These are phyloP conservation scores for Tenebrio molitor DNA, from an alignment of 1,140 invertebrate genomes.

Conservation along the genomic window DNA sequence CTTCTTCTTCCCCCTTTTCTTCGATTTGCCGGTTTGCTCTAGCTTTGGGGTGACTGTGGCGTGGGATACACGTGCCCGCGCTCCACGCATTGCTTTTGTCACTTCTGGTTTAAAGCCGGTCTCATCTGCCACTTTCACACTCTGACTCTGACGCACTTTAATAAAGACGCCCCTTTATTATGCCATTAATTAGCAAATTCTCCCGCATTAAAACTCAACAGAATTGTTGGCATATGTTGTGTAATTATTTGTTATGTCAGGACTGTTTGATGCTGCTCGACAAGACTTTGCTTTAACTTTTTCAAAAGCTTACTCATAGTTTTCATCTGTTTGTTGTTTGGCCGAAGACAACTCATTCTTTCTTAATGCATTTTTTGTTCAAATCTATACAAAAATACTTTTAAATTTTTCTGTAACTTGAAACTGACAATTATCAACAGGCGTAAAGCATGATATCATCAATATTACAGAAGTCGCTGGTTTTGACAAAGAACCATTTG, in stretches of 20 bases:
- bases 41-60: constrained; percentile 12
- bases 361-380: too few relatives aligned
- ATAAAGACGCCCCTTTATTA: constrained; percentile 12
- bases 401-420: too few relatives aligned
- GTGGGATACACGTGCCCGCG: constrained; percentile 28
- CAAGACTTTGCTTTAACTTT: too few relatives aligned
- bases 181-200: neutral
- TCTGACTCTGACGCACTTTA: constrained; percentile 8
- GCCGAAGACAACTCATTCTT: too few relatives aligned
- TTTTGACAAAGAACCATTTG: too few relatives aligned
- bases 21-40: constrained; percentile 18
- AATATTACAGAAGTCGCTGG: too few relatives aligned
- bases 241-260: neutral
- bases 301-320: too few relatives aligned
- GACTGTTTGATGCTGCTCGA: too few relatives aligned
- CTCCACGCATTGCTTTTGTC: constrained; percentile 24
- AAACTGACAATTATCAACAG: too few relatives aligned
- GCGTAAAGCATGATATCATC: too few relatives aligned
- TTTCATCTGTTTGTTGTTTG: too few relatives aligned
- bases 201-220: neutral
- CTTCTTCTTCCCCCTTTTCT: constrained; percentile 28
- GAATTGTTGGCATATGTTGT: neutral
- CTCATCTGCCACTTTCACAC: constrained; percentile 11
- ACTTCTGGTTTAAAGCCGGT: neutral
- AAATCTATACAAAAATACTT: too few relatives aligned